Evolutionary conservation across 1,140 invertebrate species (phyloP).

Genomic region (Hypsibius dujardini): DNA sequence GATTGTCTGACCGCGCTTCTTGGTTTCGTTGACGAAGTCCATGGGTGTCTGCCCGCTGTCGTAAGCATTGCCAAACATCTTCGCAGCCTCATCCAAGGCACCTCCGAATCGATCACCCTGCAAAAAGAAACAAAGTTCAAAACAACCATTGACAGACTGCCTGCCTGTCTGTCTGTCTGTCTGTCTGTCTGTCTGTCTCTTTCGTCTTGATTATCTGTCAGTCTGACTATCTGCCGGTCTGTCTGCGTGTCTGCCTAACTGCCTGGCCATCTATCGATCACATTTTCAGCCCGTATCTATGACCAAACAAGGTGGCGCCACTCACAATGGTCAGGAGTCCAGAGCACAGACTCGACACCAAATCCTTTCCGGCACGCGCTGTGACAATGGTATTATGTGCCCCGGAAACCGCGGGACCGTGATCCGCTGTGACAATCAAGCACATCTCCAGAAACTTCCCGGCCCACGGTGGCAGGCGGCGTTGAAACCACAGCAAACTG

Average conservation of each 20-base stretch:
- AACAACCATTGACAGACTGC: too few species aligned
- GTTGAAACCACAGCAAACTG: conserved; percentile 92
- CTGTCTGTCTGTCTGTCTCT: too few species aligned
- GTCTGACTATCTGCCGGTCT: too few species aligned
- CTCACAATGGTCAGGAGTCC: conserved; percentile 91
- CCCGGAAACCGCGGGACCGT: conserved; percentile 93
- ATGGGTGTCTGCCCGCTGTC: conserved; percentile 81
- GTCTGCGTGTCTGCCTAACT: too few species aligned
- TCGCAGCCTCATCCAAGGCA: conserved; percentile 83
- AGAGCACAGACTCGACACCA: conserved; percentile 85
- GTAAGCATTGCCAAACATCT: conserved; percentile 86
- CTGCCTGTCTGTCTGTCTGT: too few species aligned
- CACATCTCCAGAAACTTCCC: conserved; percentile 99
- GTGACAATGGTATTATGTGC: conserved; percentile 99
- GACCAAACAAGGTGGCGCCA: conserved; percentile 26
- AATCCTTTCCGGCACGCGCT: conserved; percentile 92
- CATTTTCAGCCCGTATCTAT: too few species aligned
- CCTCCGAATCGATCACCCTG: conserved; percentile 96
- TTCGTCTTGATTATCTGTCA: too few species aligned
- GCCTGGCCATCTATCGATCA: too few species aligned
- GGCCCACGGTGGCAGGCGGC: conserved; percentile 75
- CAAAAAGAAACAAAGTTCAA: conserved; percentile 20
- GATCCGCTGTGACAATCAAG: conserved; percentile 95
- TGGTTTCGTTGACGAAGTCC: conserved; percentile 95
- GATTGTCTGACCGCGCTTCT: conserved; percentile 89